Evolutionary conservation across 1,140 invertebrate genomes (phyloP).

Genomic region (Drosophila truncata): DNA sequence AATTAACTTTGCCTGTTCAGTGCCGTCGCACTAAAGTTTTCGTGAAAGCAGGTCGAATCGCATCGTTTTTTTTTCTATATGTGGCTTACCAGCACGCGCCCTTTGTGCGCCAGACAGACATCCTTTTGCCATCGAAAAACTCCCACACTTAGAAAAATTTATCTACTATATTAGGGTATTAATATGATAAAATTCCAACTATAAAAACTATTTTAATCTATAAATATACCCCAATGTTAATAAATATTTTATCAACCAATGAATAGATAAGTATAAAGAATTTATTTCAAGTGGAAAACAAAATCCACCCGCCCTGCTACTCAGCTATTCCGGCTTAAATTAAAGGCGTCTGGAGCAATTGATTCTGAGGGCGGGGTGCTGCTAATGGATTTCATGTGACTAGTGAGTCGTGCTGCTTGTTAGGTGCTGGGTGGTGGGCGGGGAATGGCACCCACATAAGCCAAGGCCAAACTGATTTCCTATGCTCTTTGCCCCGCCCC

Average conservation of each 20-base stretch:
- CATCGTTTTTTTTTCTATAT: conserved; percentile 19
- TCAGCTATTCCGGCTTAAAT: conserved; percentile 43
- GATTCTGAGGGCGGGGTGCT: conserved; percentile 24
- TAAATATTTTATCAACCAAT: neutral
- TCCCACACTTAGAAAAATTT: neutral
- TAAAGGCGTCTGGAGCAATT: conserved; percentile 40
- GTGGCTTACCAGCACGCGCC: conserved; percentile 17
- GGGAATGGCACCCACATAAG: conserved; percentile 23
- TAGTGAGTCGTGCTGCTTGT: conserved; percentile 37
- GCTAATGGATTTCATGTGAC: conserved; percentile 60
- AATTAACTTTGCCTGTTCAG: conserved; percentile 66
- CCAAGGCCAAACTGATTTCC: conserved; percentile 47
- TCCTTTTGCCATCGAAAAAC: neutral
- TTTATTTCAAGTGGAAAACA: neutral
- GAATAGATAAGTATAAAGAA: too few species aligned
- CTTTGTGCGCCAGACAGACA: conserved; percentile 44
- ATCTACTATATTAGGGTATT: too few species aligned
- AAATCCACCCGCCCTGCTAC: neutral
- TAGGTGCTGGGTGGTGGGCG: neutral
- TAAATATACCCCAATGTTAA: too few species aligned
- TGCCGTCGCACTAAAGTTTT: conserved; percentile 49
- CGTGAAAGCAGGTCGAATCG: conserved; percentile 25
- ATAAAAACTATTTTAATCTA: neutral
- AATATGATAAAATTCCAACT: neutral
- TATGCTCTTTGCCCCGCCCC: conserved; percentile 22